Evolutionary conservation across 2,888 invertebrate species (phyloP).

Genomic region (Chelonus formosanus): DNA sequence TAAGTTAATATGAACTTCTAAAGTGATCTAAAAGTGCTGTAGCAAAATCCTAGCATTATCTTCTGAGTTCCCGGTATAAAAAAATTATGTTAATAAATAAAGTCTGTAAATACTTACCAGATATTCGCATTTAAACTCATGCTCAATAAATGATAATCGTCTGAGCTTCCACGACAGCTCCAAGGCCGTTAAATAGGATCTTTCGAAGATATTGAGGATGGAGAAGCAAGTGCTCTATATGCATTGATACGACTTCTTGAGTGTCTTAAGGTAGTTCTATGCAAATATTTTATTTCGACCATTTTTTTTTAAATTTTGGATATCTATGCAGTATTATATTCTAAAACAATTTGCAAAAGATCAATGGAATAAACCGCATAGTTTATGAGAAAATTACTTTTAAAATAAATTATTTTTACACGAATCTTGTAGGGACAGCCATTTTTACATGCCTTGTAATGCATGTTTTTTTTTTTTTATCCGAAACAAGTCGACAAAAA

Average conservation of each 20-base stretch:
- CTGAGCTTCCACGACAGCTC: slow-evolving; percentile 97
- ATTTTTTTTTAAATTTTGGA: too few species aligned
- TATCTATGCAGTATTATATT: too few species aligned
- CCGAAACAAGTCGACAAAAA: too few species aligned
- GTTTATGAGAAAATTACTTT: too few species aligned
- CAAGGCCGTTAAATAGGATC: slow-evolving; percentile 97
- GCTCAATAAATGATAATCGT: slow-evolving; percentile 92
- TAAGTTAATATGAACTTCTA: slow-evolving; percentile 93
- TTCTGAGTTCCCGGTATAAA: slow-evolving; percentile 79
- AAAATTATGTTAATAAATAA: background rate
- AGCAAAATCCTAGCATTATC: slow-evolving; percentile 96
- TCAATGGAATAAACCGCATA: too few species aligned
- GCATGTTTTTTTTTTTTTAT: too few species aligned
- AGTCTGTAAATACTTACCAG: slow-evolving; percentile 61
- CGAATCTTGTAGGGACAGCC: too few species aligned
- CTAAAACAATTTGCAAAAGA: too few species aligned
- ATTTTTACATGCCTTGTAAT: too few species aligned
- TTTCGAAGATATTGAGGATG: slow-evolving; percentile 95
- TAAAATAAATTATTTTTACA: too few species aligned
- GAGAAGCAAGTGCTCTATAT: slow-evolving; percentile 94
- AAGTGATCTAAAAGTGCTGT: slow-evolving; percentile 96
- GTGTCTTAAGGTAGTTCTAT: too few species aligned
- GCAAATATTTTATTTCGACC: too few species aligned
- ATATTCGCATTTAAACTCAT: slow-evolving; percentile 91
- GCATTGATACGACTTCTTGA: slow-evolving; percentile 97